These are phyloP conservation scores for Brachionus asplanchnoidis DNA, from an alignment of 1,140 invertebrate species.

Conservation along the genomic window DNA sequence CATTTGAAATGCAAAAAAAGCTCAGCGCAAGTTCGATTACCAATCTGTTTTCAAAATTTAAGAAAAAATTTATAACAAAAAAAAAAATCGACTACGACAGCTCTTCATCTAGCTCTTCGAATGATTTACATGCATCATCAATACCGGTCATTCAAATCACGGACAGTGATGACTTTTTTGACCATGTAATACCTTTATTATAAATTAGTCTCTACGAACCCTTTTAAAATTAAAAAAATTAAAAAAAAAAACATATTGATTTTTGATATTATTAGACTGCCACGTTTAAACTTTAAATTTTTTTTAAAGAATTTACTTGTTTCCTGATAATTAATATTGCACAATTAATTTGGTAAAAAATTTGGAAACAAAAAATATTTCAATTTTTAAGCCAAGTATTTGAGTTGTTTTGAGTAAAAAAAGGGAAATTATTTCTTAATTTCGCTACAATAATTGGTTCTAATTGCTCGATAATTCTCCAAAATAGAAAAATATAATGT, in stretches of 20 bases:
- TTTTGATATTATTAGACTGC: not conserved
- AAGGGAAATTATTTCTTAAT: not conserved
- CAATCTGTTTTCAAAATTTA: not conserved
- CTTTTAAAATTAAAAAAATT: not conserved
- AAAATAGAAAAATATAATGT: not conserved
- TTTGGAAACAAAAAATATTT: not conserved
- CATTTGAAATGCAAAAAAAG: not conserved
- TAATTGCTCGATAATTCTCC: not conserved
- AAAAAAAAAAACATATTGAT: not conserved
- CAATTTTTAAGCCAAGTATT: not conserved
- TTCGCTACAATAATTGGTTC: not conserved
- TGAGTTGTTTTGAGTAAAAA: not conserved
- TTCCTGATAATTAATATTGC: not conserved
- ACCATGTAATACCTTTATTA: not conserved
- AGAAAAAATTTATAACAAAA: slow-evolving; percentile 2
- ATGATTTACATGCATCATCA: not conserved
- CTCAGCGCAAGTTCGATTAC: not conserved
- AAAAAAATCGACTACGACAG: not conserved
- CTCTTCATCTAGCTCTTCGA: not conserved
- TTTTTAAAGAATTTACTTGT: not conserved
- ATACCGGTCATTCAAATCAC: slow-evolving; percentile 25
- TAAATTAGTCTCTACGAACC: not conserved
- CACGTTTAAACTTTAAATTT: not conserved
- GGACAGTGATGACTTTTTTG: not conserved
- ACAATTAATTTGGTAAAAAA: not conserved